A percentile compares a stretch with the other conserved stretches of the same genome.
Evolutionary conservation across 2,888 invertebrate species (phyloP).

Genomic region (Fissipunctia ypsillon): DNA sequence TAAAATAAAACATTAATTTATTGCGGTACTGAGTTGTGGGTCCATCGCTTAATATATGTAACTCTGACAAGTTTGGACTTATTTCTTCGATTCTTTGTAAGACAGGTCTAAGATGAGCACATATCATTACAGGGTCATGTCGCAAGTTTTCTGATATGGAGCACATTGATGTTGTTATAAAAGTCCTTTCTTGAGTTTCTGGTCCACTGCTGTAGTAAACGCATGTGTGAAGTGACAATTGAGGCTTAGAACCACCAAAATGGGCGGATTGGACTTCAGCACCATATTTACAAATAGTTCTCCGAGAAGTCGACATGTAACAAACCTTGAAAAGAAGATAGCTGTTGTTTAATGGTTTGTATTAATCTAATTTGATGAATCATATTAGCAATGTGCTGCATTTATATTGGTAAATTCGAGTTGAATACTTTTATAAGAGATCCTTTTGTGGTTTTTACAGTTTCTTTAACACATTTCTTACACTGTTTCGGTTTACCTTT

Average conservation of each 20-base stretch:
- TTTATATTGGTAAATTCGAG: conserved; percentile 30
- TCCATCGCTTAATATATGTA: conserved; percentile 52
- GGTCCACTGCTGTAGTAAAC: conserved; percentile 45
- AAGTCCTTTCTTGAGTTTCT: no score
- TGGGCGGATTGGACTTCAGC: conserved; percentile 55
- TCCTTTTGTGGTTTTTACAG: conserved; percentile 39
- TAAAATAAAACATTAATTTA: conserved; percentile 51
- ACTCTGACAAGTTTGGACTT: conserved; percentile 34
- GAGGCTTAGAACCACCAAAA: conserved; percentile 55
- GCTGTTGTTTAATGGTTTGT: conserved; percentile 45
- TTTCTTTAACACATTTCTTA: conserved; percentile 55
- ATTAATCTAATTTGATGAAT: conserved; percentile 46
- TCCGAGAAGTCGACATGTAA: conserved; percentile 58
- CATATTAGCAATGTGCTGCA: conserved; percentile 51
- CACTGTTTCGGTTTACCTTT: conserved; percentile 42
- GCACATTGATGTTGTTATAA: conserved; percentile 26
- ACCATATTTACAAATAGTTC: conserved; percentile 59
- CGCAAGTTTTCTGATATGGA: conserved; percentile 54
- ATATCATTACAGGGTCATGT: conserved; percentile 60
- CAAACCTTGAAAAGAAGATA: conserved; percentile 35
- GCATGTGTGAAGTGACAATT: conserved; percentile 56
- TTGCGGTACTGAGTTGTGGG: conserved; percentile 40
- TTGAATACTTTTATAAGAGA: conserved; percentile 36
- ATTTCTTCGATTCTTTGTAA: conserved; percentile 36
- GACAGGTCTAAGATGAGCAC: conserved; percentile 50